phyloP scores from a whole-genome alignment of 2,113 vertebrate genomes.

The Ancistrus triradiatus region DNA sequence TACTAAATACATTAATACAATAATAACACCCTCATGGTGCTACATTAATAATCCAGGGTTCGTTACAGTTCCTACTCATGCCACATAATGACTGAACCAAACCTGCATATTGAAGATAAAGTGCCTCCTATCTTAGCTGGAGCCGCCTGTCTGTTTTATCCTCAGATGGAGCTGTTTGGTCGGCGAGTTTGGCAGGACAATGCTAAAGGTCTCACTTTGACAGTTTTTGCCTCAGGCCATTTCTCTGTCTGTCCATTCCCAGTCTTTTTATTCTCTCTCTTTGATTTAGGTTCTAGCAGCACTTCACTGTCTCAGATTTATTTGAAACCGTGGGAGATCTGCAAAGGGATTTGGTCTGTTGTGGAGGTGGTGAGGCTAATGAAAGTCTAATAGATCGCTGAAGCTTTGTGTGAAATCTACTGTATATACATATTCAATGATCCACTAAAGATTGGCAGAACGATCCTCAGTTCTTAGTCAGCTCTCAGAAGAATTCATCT shows the following conservation, averaged over 20 bases:
- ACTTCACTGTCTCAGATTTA: conserved; percentile 61
- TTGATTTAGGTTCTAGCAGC: conserved; percentile 47
- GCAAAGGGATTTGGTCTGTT: too few species aligned
- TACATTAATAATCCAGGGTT: too few species aligned
- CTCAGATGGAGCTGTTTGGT: conserved; percentile 57
- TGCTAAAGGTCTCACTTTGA: conserved; percentile 68
- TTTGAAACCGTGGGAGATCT: conserved; percentile 48
- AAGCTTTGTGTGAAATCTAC: too few species aligned
- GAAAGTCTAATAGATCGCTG: too few species aligned
- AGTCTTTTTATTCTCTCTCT: conserved; percentile 36
- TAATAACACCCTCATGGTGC: too few species aligned
- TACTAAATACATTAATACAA: too few species aligned
- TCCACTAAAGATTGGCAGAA: too few species aligned
- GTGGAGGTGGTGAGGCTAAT: too few species aligned
- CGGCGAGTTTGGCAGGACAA: conserved; percentile 61
- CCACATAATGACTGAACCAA: not conserved
- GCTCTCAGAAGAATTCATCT: too few species aligned
- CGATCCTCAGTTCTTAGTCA: too few species aligned
- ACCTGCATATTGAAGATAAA: conserved; percentile 11
- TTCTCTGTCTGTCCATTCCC: conserved; percentile 21
- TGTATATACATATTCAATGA: too few species aligned
- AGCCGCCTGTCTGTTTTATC: conserved; percentile 39
- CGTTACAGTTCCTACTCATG: too few species aligned
- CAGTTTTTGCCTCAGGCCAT: conserved; percentile 57
- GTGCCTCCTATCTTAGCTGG: not conserved